Evolutionary conservation across 2,888 invertebrate genomes (phyloP).

Genomic region (Zaprionus bogoriensis): DNA sequence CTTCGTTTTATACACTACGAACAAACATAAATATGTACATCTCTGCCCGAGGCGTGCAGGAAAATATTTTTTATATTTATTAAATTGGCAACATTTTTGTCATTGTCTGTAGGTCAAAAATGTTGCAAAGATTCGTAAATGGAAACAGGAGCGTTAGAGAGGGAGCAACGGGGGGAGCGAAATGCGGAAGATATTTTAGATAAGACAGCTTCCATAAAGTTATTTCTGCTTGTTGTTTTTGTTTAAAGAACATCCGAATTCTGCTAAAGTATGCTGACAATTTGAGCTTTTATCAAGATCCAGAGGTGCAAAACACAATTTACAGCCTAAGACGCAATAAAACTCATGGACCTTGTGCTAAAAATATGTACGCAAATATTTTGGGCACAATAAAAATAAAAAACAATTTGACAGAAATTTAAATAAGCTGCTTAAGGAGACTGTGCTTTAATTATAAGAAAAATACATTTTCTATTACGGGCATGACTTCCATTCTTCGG

Average conservation of each 20-base stretch:
- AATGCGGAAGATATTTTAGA: not conserved
- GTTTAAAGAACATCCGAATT: too few species aligned
- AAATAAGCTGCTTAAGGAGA: not conserved
- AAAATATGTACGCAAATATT: not conserved
- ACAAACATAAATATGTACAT: not conserved
- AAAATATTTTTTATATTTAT: conserved; percentile 17
- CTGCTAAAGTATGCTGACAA: not conserved
- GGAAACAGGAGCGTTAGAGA: too few species aligned
- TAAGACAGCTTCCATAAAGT: not conserved
- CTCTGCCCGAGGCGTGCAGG: not conserved
- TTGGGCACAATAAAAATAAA: not conserved
- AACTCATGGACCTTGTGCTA: not conserved
- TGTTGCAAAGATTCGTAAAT: conserved; percentile 30
- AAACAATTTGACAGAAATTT: not conserved
- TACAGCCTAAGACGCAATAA: not conserved
- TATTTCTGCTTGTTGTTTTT: not conserved
- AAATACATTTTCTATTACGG: too few species aligned
- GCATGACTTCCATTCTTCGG: not conserved
- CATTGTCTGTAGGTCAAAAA: conserved; percentile 69
- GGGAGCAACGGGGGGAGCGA: not conserved
- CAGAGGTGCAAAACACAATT: not conserved
- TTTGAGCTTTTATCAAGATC: not conserved
- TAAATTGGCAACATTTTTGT: conserved; percentile 55
- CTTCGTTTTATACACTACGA: not conserved
- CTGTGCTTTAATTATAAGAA: too few species aligned